Evolutionary conservation across 1,140 invertebrate species (phyloP).

Genomic region (Drosophila neocordata): DNA sequence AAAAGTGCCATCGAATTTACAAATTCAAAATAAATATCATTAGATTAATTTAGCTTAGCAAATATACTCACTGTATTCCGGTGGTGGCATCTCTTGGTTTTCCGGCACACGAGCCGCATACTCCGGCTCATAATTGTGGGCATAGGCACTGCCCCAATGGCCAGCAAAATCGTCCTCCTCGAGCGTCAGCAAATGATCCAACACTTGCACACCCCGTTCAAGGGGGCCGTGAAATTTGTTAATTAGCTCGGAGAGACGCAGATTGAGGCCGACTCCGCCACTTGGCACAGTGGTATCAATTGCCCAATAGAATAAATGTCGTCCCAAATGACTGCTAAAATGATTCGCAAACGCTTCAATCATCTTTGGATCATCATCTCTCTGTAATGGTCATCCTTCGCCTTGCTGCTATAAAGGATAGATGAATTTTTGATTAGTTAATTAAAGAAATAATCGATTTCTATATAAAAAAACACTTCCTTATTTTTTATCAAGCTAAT

Average conservation of each 20-base stretch:
- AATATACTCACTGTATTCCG: slow-evolving; percentile 67
- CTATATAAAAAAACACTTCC: too few species aligned
- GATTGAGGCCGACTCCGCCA: slow-evolving; percentile 73
- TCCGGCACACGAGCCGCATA: slow-evolving; percentile 59
- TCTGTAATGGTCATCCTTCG: slow-evolving; percentile 28
- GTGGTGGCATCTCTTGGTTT: slow-evolving; percentile 64
- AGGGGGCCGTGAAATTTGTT: slow-evolving; percentile 82
- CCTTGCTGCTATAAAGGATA: slow-evolving; percentile 18
- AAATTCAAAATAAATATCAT: too few species aligned
- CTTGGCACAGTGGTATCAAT: slow-evolving; percentile 52
- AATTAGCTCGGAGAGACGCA: slow-evolving; percentile 83
- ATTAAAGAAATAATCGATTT: too few species aligned
- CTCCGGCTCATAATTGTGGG: slow-evolving; percentile 79
- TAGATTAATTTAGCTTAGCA: too few species aligned
- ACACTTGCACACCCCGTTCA: slow-evolving; percentile 83
- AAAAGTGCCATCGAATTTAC: too few species aligned
- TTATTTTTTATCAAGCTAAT: too few species aligned
- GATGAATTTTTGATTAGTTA: too few species aligned
- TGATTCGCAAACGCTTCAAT: slow-evolving; percentile 81
- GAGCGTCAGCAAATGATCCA: slow-evolving; percentile 84
- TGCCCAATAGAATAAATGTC: slow-evolving; percentile 83
- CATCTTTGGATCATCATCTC: slow-evolving; percentile 62
- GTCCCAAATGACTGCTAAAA: slow-evolving; percentile 81
- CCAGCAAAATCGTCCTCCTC: slow-evolving; percentile 83
- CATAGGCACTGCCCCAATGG: slow-evolving; percentile 79